phyloP scores from a whole-genome alignment of 2,113 vertebrate species.

The Brevimyrus niger region DNA sequence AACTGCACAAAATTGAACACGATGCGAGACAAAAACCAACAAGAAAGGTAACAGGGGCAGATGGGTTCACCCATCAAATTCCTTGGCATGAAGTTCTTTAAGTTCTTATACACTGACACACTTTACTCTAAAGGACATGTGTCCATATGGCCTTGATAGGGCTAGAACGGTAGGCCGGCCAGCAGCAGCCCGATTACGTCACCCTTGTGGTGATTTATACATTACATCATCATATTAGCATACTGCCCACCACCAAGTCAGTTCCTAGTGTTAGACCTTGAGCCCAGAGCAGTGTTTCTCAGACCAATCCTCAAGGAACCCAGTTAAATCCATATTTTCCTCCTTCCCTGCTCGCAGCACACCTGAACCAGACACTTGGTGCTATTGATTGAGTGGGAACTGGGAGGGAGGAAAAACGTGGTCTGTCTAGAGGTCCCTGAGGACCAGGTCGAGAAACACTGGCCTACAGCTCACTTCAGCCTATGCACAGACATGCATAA shows the following conservation, averaged over 20 bases:
- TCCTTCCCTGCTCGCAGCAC: neutral
- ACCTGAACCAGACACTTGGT: neutral
- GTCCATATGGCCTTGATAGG: neutral
- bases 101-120: neutral
- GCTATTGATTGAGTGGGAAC: neutral
- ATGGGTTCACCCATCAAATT: neutral
- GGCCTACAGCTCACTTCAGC: neutral
- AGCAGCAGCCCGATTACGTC: neutral
- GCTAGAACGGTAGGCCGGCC: neutral
- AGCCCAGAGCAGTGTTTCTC: neutral
- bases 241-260: neutral
- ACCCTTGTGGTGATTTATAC: neutral
- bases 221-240: constrained; percentile 3
- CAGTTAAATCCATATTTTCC: neutral
- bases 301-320: neutral
- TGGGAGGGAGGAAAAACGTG: neutral
- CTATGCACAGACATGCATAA: neutral
- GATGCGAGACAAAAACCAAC: neutral
- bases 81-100: neutral
- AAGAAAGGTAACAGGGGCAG: neutral
- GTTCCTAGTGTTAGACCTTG: neutral
- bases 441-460: neutral
- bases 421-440: neutral
- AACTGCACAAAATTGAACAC: neutral
- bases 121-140: neutral